These are phyloP conservation scores for Eristalis arbustorum DNA, from an alignment of 2,888 invertebrate species.

Conservation along the genomic window DNA sequence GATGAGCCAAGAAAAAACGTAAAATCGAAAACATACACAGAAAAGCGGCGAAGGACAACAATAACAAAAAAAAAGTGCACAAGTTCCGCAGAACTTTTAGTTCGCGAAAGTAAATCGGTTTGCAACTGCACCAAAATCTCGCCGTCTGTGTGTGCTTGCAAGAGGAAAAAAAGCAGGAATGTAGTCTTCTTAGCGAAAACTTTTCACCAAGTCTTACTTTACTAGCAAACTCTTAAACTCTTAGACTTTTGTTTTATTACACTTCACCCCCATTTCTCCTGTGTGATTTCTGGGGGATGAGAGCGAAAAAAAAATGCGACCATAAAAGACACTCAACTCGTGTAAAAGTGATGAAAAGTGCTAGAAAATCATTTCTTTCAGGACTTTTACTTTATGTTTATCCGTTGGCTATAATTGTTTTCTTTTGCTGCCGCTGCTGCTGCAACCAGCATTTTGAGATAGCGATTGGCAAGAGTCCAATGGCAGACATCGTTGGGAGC, in stretches of 20 bases:
- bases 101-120: constrained; percentile 47
- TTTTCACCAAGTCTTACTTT: constrained; percentile 53
- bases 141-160: constrained; percentile 34
- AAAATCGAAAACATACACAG: neutral
- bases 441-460: neutral
- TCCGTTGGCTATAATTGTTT: neutral
- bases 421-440: neutral
- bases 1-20: neutral
- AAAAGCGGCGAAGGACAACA: neutral
- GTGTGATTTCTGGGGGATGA: neutral
- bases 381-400: neutral
- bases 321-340: constrained; percentile 53
- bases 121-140: constrained; percentile 46
- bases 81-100: constrained; percentile 30
- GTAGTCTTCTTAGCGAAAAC: constrained; percentile 26
- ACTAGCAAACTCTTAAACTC: constrained; percentile 49
- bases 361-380: constrained; percentile 2
- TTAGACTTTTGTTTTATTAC: constrained; percentile 53
- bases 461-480: neutral
- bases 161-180: neutral
- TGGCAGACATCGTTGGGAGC: neutral
- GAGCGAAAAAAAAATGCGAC: neutral
- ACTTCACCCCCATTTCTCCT: neutral
- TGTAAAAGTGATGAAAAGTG: constrained; percentile 34
- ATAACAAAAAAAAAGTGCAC: neutral